phyloP scores from a whole-genome alignment of 2,797 vertebrate genomes.

The Tragopan temminckii region DNA sequence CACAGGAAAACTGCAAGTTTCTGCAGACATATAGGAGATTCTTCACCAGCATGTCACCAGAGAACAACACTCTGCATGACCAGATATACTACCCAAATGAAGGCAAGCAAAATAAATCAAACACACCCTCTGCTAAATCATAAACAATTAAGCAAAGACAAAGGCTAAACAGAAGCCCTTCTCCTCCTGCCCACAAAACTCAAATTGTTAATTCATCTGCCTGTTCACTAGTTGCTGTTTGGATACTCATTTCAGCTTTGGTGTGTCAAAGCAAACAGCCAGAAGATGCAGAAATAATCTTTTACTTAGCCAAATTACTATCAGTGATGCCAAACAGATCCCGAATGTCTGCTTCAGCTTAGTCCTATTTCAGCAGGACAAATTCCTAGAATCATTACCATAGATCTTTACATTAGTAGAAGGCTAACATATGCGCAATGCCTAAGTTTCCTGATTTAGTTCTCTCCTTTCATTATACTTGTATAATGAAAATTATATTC shows the following conservation, averaged over 20 bases:
- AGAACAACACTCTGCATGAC: background rate
- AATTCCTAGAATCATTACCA: background rate
- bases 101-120: background rate
- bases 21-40: background rate
- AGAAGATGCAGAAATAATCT: background rate
- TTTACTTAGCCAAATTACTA: background rate
- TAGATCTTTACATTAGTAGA: background rate
- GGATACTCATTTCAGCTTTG: background rate
- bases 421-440: background rate
- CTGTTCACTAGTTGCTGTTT: background rate
- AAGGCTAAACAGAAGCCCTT: background rate
- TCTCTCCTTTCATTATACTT: background rate
- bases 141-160: background rate
- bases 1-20: background rate
- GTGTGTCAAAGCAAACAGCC: background rate
- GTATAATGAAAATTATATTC: background rate
- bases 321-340: background rate
- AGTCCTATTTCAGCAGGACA: background rate
- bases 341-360: background rate
- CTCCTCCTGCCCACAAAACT: background rate
- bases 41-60: background rate
- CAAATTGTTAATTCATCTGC: background rate
- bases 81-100: background rate
- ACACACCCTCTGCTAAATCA: background rate
- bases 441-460: background rate